These are phyloP conservation scores for Gasterosteus aculeatus DNA, from an alignment of 2,113 vertebrate genomes.

Conservation along the genomic window DNA sequence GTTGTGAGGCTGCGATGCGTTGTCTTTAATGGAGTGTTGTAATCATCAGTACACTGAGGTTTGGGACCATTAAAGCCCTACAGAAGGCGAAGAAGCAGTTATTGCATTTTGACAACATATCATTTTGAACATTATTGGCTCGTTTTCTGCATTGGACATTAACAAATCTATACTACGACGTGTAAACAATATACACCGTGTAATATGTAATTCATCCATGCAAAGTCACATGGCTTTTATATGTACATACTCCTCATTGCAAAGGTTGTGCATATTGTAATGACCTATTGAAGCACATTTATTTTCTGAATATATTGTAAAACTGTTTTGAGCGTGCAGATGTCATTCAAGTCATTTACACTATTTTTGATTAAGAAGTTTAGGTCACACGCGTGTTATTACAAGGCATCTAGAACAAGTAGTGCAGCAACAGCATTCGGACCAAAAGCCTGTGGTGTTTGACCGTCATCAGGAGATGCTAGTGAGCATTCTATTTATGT, in stretches of 20 bases:
- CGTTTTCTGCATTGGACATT: constrained; percentile 3
- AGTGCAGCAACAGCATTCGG: constrained; percentile 18
- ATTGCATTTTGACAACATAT: constrained; percentile 63
- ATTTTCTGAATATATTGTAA: constrained; percentile 20
- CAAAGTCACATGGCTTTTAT: constrained; percentile 65
- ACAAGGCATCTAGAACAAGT: constrained; percentile 12
- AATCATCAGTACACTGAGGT: constrained; percentile 41
- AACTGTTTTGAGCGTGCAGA: constrained; percentile 14
- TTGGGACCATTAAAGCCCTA: constrained; percentile 34
- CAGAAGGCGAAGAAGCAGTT: constrained; percentile 50
- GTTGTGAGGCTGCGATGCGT: constrained; percentile 26
- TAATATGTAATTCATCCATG: constrained; percentile 59
- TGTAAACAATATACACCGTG: constrained; percentile 47
- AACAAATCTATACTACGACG: constrained; percentile 42
- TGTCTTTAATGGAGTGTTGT: constrained; percentile 65
- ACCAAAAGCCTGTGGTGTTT: constrained; percentile 18
- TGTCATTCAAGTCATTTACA: constrained; percentile 17
- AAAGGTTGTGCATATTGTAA: constrained; percentile 24
- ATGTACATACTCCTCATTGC: constrained; percentile 37
- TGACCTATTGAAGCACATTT: constrained; percentile 49
- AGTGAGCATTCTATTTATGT: not conserved
- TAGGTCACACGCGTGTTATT: constrained; percentile 18
- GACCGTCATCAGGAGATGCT: not conserved
- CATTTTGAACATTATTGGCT: constrained; percentile 42
- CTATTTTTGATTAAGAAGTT: constrained; percentile 23